Conservation (phyloP, 2,888 invertebrate genomes). For the Lithophane leautieri region DNA sequence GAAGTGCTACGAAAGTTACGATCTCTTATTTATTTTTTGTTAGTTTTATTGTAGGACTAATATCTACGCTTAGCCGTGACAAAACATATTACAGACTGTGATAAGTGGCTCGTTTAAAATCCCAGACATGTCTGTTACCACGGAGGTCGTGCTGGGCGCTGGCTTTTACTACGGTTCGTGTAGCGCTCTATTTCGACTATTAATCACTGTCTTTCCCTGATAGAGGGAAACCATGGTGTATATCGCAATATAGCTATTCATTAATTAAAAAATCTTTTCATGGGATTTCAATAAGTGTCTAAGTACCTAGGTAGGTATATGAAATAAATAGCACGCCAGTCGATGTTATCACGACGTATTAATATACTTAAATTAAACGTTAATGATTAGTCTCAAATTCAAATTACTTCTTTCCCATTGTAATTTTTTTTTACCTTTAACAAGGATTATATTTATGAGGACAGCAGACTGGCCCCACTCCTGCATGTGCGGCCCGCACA, state of each 20-base stretch:
- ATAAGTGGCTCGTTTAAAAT: background rate
- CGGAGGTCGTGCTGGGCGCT: background rate
- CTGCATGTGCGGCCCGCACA: slow-evolving; percentile 44
- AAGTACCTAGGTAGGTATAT: background rate
- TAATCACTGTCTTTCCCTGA: background rate
- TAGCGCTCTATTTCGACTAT: background rate
- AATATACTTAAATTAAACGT: background rate
- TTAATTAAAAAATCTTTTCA: background rate
- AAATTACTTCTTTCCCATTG: slow-evolving; percentile 39
- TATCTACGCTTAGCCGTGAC: background rate
- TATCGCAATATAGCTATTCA: background rate
- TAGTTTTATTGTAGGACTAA: background rate
- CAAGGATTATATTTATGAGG: slow-evolving; percentile 5
- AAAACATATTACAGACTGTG: background rate
- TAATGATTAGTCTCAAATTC: slow-evolving; percentile 37
- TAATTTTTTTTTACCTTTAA: slow-evolving; percentile 39
- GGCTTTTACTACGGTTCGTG: background rate
- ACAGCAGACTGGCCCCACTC: slow-evolving; percentile 31
- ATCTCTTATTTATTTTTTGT: too few species aligned
- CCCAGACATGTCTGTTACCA: too few species aligned
- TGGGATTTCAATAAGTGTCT: background rate
- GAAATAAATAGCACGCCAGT: background rate
- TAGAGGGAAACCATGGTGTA: background rate
- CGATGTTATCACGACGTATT: slow-evolving; percentile 2
- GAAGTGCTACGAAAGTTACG: slow-evolving; percentile 35